A percentile compares a stretch with the other conserved stretches of the same genome.
Conservation (phyloP, 2,797 vertebrate species). For the Brachyrhaphis roseni region DNA sequence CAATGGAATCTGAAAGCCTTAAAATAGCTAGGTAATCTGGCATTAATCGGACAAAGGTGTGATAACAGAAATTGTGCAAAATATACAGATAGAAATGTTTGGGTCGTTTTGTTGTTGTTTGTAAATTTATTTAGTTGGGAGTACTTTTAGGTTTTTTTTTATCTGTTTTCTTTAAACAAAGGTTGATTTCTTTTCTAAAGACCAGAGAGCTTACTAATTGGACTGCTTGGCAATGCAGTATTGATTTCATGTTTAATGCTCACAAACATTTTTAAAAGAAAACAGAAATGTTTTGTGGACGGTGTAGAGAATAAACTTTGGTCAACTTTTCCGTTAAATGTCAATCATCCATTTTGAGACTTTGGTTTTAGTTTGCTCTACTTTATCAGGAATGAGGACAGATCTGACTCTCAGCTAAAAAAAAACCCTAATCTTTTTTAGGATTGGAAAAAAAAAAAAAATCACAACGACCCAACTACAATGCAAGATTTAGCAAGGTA, state of each 20-base stretch:
- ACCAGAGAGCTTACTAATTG: neutral
- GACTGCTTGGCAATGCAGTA: neutral
- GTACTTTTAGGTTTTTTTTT: neutral
- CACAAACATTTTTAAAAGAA: neutral
- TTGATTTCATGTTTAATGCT: neutral
- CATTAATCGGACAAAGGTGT: neutral
- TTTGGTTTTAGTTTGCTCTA: conserved; percentile 7
- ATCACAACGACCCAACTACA: conserved; percentile 25
- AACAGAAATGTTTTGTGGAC: neutral
- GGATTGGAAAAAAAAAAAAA: conserved; percentile 11
- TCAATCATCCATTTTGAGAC: neutral
- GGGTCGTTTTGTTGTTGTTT: neutral
- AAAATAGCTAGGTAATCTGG: neutral
- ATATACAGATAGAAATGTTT: neutral
- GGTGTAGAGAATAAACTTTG: neutral
- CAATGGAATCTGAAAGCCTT: neutral
- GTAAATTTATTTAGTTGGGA: neutral
- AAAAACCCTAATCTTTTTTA: conserved; percentile 17
- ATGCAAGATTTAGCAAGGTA: conserved; percentile 47
- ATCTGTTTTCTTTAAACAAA: neutral
- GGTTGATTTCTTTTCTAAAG: neutral
- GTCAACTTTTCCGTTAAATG: neutral
- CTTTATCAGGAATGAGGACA: conserved; percentile 35
- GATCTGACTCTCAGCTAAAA: conserved; percentile 20
- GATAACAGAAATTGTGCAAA: neutral